These are phyloP conservation scores for Mormyrus hasselquistii DNA, from an alignment of 2,797 vertebrate genomes.

Conservation along the genomic window DNA sequence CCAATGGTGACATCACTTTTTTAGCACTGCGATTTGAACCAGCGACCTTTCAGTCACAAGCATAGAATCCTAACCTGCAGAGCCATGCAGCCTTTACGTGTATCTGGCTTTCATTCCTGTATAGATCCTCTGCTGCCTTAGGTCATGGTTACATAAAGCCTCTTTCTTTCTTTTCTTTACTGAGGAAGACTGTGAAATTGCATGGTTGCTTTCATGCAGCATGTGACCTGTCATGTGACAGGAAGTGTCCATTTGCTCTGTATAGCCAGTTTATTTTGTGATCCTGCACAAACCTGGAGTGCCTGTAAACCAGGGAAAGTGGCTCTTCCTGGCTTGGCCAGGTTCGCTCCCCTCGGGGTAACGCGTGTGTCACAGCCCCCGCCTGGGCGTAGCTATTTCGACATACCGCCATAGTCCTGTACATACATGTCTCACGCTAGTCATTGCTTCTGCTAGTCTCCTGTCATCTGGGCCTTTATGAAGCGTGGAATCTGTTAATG, in stretches of 20 bases:
- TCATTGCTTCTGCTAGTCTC: background rate
- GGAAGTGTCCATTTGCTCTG: background rate
- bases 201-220: background rate
- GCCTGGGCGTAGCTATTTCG: background rate
- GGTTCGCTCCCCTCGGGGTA: background rate
- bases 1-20: background rate
- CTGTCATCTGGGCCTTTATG: background rate
- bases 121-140: background rate
- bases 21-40: background rate
- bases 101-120: background rate
- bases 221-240: background rate
- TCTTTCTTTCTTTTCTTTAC: background rate
- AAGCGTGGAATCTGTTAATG: background rate
- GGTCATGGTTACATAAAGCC: background rate
- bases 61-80: background rate
- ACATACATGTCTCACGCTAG: background rate
- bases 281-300: background rate
- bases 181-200: background rate
- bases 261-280: background rate
- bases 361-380: background rate
- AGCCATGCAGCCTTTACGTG: background rate
- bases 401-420: background rate
- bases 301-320: background rate
- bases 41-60: background rate
- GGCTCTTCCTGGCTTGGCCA: background rate